Base-by-base conservation (phyloP, 1,140 invertebrate species). In the Nixonia krombeini region DNA sequence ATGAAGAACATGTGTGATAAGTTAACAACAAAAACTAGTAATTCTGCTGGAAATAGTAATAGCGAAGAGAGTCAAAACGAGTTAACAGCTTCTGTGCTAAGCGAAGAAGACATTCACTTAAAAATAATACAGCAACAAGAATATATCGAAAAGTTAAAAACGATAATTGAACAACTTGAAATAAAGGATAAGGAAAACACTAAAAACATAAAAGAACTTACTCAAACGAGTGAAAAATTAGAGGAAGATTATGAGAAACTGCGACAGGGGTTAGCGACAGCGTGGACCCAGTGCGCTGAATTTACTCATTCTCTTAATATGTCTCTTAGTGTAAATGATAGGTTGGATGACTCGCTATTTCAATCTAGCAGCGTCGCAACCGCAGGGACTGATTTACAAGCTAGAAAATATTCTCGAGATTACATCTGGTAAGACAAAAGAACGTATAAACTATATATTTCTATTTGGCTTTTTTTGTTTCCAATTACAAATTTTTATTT, bases 171-270 rank as follows among this genome's bases (percentile, higher is more conserved):
- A 18, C 42, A 65, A 1, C 73, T 71, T n/a, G 75, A 80, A 4
- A 78, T 83, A 62, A 88, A 88, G 66, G 79, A 90, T 16, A 71
- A 77, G 0, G 85, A 88, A 17, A 88, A 87, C 41, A 86, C 89
- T 61, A 85, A 87, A 56, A 80, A 89, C 70, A 87, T 93, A 29
- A 81, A 87, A 47, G 86, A 90, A 74, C 80, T 92, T 3, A 87
- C 83, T 25, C 82, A 90, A 49, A 88, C 87, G 13, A 80, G 91
- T 53, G 86, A 88, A 70, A 87, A 89, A 56, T 87, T 88, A 1
- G 78, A 89, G 6, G 74, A 79, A 0, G 87, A 91, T 35, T 83
- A 87, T 15, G 86, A 88, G 26, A 83, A 89, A 25, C 79, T 92
- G 4, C 88, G 87, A 70, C 68, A 74, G 23, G 89, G 91, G 33